Conservation (phyloP, 2,888 invertebrate genomes). For the Drosophila cognata region DNA sequence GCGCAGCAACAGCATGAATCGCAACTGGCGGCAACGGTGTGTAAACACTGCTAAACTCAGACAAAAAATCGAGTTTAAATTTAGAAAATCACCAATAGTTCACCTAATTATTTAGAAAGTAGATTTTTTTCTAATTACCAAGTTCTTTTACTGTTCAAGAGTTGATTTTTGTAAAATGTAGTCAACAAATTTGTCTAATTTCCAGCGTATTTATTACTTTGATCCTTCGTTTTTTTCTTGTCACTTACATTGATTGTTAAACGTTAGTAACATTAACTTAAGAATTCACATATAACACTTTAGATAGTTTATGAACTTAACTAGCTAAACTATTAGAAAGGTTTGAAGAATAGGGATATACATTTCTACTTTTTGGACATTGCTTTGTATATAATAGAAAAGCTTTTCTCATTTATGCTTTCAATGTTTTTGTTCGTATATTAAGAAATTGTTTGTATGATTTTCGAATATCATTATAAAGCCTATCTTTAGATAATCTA, state of each 20-base stretch:
- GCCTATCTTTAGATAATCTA: neutral
- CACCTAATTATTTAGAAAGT: neutral
- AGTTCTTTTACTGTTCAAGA: neutral
- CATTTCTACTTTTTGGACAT: neutral
- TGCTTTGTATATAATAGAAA: neutral
- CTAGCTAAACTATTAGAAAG: neutral
- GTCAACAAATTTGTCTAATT: neutral
- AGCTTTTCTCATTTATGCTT: neutral
- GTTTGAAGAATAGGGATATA: neutral
- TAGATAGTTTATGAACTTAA: neutral
- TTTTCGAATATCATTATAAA: neutral
- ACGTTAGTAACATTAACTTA: neutral
- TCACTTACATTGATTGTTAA: neutral
- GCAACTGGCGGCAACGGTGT: slow-evolving; percentile 94
- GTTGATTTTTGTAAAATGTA: neutral
- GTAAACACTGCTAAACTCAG: slow-evolving; percentile 2
- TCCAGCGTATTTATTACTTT: neutral
- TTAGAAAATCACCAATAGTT: neutral
- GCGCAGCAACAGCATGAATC: slow-evolving; percentile 90
- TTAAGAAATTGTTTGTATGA: neutral
- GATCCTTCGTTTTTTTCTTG: neutral
- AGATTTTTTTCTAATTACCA: neutral
- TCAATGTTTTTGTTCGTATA: neutral
- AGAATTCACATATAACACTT: neutral
- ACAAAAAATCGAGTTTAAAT: neutral